Evolutionary conservation across 2,888 invertebrate genomes (phyloP), one percentile per base, ranked within the genome.

Genomic region (Rhodophaea formosa): DNA sequence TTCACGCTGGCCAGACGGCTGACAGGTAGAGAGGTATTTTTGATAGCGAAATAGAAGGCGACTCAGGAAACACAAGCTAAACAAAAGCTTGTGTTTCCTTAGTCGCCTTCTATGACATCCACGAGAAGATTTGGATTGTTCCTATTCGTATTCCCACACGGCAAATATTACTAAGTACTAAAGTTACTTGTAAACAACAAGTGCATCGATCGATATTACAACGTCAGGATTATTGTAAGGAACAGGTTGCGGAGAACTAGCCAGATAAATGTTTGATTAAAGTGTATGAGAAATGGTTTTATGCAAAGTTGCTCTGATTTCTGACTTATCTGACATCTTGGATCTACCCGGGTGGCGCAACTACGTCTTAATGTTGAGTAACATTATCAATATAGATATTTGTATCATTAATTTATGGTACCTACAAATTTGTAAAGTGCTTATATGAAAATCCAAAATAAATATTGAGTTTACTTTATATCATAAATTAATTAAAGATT

Each of bases 221-320:
- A 15, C 12, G 35, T 51, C 51, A 51, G 35, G 51, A 51, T 51
- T 35, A 49, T 32, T 32, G 12, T 12, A 51, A 51, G 17, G 35
- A 51, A 17, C 35, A 51, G 51, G 35, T 35, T 51, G 51, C 35
- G 7, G 35, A 10, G 45, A 10, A 10, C 39, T 39, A 16, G 39
- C 17, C 17, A 35, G 51, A 39, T 51, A 35, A 30, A 51, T 51
- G 51, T 39, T 51, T 35, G 51, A 51, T 51, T 17, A 39, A 16
- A 35, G 35, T 51, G 32, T 32, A 35, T 51, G 51, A 51, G 51
- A 35, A 51, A 51, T 51, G 51, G 51, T 35, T 35, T 49, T 51
- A 51, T 51, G 51, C 51, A 32, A 51, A 51, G 32, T 12, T 51
- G 51, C 17, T 51, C 51, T 51, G 51, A 51, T 51, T 51, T 51